Evolutionary conservation across 2,888 invertebrate species (phyloP), one percentile per base, ranked within the genome.

Genomic region (Trissolcus japonicus): DNA sequence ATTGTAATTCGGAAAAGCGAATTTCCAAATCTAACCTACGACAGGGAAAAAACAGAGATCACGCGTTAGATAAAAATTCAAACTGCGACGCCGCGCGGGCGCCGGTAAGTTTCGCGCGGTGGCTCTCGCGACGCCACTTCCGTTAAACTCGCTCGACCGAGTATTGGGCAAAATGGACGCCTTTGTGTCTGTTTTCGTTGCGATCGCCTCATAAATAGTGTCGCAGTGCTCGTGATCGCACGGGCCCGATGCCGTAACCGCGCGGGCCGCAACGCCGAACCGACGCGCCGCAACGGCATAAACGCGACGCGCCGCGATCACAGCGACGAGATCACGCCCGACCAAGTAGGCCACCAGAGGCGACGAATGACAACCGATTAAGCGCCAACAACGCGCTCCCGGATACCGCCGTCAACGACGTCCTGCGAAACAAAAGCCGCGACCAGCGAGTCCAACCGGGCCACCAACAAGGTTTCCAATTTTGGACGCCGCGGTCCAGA

Each of bases 151-250:
- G 85, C 86, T 86, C 72, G 60, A 83, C 84, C 85, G 86, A 87
- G 84, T 86, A 87, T 87, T 86, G 85, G 88, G 85, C 87, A 89
- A 89, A 89, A 89, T 89, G 89, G 89, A 89, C 88, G 88, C 88
- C 88, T 89, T 89, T 88, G 88, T 89, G 87, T 88, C 89, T 88
- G 88, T 89, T 89, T 89, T 88, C 87, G 84, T 87, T 83, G 84
- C 83, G 86, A 84, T 85, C 83, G 82, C 82, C 86, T 84, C 86
- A 88, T 88, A 88, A 88, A 87, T 87, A 88, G 84, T 84, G 82
- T 81, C 83, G 65, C 56, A 50, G 16, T 50, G 9, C 16, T 9
- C 14, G 81, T 82, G 80, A 80, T 82, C 82, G 82, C 82, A 50
- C 81, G 80, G 66, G 67, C 76, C 75, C 69, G 81, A 86, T 85